Evolutionary conservation across 2,888 invertebrate genomes (phyloP).

Genomic region (Pyrgus malvae): DNA sequence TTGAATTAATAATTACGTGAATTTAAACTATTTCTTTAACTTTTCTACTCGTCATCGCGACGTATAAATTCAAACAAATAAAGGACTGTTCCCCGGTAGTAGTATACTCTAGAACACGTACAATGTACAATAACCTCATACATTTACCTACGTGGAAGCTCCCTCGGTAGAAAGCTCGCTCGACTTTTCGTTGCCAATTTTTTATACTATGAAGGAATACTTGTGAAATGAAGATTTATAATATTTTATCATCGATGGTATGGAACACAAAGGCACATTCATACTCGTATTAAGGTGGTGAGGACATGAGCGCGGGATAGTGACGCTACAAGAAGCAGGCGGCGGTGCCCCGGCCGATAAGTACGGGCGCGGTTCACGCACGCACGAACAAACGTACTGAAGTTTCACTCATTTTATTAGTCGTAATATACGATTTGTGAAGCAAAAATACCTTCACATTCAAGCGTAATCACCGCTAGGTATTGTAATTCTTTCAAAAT

Average conservation of each 20-base stretch:
- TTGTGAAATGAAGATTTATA: neutral
- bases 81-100: constrained; percentile 7
- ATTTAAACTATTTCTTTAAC: neutral
- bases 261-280: neutral
- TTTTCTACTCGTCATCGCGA: neutral
- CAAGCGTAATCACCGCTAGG: too few relatives aligned
- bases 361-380: too few relatives aligned
- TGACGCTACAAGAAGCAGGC: too few relatives aligned
- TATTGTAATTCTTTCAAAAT: too few relatives aligned
- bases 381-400: too few relatives aligned
- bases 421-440: too few relatives aligned
- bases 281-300: too few relatives aligned
- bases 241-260: neutral
- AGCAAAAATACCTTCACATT: too few relatives aligned
- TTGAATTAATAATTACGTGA: neutral
- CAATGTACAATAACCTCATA: constrained; percentile 3
- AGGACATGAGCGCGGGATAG: too few relatives aligned
- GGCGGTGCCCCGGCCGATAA: too few relatives aligned
- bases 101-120: constrained; percentile 5
- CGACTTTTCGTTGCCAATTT: constrained; percentile 21
- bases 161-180: constrained; percentile 17
- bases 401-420: too few relatives aligned
- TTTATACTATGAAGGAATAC: neutral
- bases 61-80: constrained; percentile 5
- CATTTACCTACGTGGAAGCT: constrained; percentile 17